Conservation (phyloP, 1,140 invertebrate genomes). For the Drosophila nigromelanica region DNA sequence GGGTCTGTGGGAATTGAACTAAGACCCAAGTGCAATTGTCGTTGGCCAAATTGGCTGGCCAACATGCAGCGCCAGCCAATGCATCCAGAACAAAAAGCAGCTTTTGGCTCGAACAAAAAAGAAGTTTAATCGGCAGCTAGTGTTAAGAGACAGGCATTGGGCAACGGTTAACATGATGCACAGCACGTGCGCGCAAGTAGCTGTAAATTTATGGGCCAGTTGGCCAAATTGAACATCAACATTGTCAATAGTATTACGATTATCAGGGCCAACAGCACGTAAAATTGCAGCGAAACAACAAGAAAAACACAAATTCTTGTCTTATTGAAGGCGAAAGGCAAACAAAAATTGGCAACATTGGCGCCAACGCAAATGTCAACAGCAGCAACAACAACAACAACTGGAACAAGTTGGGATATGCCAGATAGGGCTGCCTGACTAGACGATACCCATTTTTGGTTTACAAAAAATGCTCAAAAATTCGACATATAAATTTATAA, state of each 20-base stretch:
- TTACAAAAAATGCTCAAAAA: too few species aligned
- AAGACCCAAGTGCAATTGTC: slow-evolving; percentile 52
- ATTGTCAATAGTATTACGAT: slow-evolving; percentile 53
- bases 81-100: slow-evolving; percentile 22
- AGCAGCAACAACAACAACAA: slow-evolving; percentile 32
- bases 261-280: slow-evolving; percentile 74
- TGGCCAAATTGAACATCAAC: slow-evolving; percentile 48
- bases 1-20: background rate
- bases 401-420: background rate
- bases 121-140: background rate
- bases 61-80: background rate
- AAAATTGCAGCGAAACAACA: slow-evolving; percentile 62
- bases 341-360: slow-evolving; percentile 67
- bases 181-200: slow-evolving; percentile 40
- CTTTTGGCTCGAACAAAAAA: slow-evolving; percentile 2
- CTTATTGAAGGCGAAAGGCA: slow-evolving; percentile 65
- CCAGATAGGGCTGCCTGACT: background rate
- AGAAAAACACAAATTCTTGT: slow-evolving; percentile 51
- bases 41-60: slow-evolving; percentile 46
- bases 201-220: slow-evolving; percentile 58
- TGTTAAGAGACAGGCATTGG: slow-evolving; percentile 14
- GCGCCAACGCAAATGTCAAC: slow-evolving; percentile 57
- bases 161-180: slow-evolving; percentile 24
- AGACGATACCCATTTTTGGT: background rate
- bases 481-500: too few species aligned